These are phyloP conservation scores for Drosophila kepulauana DNA, from an alignment of 1,140 invertebrate genomes.

Conservation along the genomic window DNA sequence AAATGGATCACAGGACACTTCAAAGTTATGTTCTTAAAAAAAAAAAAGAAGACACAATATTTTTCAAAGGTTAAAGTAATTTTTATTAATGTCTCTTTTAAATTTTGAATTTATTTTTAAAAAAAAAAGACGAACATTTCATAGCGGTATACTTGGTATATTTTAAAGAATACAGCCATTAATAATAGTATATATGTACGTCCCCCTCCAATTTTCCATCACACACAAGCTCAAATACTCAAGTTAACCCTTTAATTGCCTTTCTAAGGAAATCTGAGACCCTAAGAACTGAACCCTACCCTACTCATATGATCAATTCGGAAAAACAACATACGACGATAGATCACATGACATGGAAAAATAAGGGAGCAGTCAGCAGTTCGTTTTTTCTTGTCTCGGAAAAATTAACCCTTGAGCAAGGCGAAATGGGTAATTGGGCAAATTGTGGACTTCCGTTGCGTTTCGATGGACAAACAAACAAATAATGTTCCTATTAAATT, in stretches of 20 bases:
- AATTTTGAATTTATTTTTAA: too few species aligned
- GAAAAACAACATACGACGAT: constrained; percentile 37
- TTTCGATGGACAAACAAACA: constrained; percentile 49
- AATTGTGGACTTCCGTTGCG: constrained; percentile 53
- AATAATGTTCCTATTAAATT: constrained; percentile 75
- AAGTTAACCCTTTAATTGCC: constrained; percentile 57
- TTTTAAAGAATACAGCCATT: background rate
- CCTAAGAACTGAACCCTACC: constrained; percentile 21
- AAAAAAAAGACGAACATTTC: too few species aligned
- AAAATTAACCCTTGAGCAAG: constrained; percentile 49
- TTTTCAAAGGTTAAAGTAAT: too few species aligned
- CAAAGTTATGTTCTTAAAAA: too few species aligned
- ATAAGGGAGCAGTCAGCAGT: constrained; percentile 23
- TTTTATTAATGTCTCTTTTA: too few species aligned
- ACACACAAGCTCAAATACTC: constrained; percentile 1
- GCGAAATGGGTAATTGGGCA: constrained; percentile 15
- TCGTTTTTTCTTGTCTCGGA: constrained; percentile 18
- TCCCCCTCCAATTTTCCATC: background rate
- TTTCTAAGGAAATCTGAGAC: constrained; percentile 41
- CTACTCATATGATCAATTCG: constrained; percentile 23
- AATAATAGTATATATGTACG: background rate
- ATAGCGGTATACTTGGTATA: background rate
- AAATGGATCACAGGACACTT: too few species aligned
- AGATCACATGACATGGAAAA: constrained; percentile 59
- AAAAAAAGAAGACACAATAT: too few species aligned